Percentiles rank a stretch among this genome's conserved stretches.
These are phyloP conservation scores for Ruditapes philippinarum DNA, from an alignment of 1,140 invertebrate genomes.

Conservation along the genomic window DNA sequence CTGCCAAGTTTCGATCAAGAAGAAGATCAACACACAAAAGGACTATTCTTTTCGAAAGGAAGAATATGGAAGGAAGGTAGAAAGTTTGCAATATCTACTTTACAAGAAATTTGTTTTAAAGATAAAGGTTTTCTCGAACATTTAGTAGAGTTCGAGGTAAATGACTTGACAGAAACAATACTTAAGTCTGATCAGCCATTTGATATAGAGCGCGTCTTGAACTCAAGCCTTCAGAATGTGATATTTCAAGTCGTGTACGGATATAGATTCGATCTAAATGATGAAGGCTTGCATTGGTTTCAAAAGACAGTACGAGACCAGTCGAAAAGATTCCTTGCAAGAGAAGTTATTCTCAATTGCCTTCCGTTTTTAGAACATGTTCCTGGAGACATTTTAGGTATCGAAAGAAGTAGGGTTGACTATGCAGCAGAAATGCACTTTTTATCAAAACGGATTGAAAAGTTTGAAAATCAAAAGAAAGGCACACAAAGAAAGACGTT, in stretches of 20 bases:
- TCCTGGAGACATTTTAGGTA: conserved; percentile 6
- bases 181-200: not conserved
- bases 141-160: not conserved
- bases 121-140: not conserved
- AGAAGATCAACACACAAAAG: not conserved
- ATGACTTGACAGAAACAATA: no score
- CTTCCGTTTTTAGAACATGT: not conserved
- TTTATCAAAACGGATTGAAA: conserved; percentile 1
- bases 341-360: conserved; percentile 10
- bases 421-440: not conserved
- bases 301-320: not conserved
- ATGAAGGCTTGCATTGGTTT: not conserved
- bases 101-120: conserved; percentile 20
- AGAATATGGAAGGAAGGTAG: conserved; percentile 2
- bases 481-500: not conserved
- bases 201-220: not conserved
- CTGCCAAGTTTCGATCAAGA: not conserved
- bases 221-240: conserved; percentile 5
- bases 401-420: not conserved
- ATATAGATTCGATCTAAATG: conserved; percentile 9
- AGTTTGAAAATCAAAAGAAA: not conserved
- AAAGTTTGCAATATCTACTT: not conserved
- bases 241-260: conserved; percentile 12
- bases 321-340: not conserved
- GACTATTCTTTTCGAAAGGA: conserved; percentile 2